Conservation (phyloP, 2,888 invertebrate genomes). For the Drosophila longiperda region DNA sequence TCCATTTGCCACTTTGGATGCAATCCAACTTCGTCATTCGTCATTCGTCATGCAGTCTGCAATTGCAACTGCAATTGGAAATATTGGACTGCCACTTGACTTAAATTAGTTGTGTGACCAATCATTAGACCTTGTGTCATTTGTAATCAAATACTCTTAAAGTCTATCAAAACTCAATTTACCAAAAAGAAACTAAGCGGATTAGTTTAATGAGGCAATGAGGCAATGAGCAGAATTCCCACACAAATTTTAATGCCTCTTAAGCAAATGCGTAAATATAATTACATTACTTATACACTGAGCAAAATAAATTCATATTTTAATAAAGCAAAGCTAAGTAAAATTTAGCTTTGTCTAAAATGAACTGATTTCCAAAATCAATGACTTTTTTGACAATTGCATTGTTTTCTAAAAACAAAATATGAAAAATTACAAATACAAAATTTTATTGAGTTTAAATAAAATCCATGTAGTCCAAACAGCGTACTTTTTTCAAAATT, state of each 20-base stretch:
- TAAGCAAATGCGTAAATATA: not conserved
- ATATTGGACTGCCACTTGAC: constrained; percentile 9
- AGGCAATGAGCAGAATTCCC: not conserved
- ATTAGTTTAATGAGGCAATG: not conserved
- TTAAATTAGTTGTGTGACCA: not conserved
- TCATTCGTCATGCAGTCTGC: constrained; percentile 53
- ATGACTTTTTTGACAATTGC: not conserved
- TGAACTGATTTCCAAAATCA: not conserved
- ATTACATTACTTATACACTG: not conserved
- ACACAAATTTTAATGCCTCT: not conserved
- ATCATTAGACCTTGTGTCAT: constrained; percentile 2
- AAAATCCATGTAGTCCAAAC: accelerated
- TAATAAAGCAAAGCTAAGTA: too few species aligned
- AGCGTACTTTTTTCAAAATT: not conserved
- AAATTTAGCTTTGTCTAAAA: too few species aligned
- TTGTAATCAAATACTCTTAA: not conserved
- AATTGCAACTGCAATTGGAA: constrained; percentile 13
- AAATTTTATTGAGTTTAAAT: not conserved
- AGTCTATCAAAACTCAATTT: not conserved
- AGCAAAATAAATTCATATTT: too few species aligned
- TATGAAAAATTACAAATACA: too few species aligned
- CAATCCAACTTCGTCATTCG: constrained; percentile 36
- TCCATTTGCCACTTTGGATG: constrained; percentile 26
- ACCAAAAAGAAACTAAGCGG: not conserved
- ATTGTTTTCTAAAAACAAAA: not conserved